Base-by-base conservation (phyloP, 2,113 vertebrate genomes). In the Fulmarus glacialis region DNA sequence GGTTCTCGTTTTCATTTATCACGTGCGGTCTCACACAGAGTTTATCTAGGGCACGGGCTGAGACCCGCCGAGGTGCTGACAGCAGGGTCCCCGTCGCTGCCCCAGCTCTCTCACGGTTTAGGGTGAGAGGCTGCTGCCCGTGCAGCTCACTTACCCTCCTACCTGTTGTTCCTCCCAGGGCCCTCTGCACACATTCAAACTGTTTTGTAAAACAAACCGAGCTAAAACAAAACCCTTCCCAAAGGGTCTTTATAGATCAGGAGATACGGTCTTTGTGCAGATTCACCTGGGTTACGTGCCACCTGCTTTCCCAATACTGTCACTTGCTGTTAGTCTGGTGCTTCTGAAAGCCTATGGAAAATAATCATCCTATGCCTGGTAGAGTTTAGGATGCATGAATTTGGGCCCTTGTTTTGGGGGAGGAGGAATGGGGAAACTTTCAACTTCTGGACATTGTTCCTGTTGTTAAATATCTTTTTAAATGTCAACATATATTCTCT, bases 61-160 rank as follows among this genome's bases (percentile, higher is more conserved):
- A 85, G 60, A 18, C 30, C 15, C 18, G 42, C n/a, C 0, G 0
- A 73, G 53, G 23, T 77, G 53, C 62, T 47, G 29, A 29, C 19
- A 40, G 60, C 38, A 82, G 11, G 50, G 29, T 19, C 56, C 23
- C 40, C 53, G 52, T 47, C 9, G 6, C 40, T 89, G 26, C 26
- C 52, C 10, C 20, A 43, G 12, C 36, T 27, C 52, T 62, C 32
- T 24, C 48, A 9, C 0, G 0, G 9, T 29, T 56, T 34, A 21
- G 2, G 2, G 3, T 32, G 50, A 40, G 22, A 60, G 4, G 48
- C 53, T 47, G 34, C 63, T 73, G 26, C 36, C 11, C 4, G 18
- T 18, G 14, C 43, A 73, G 12, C 20, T 60, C 4, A 0, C 29
- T 26, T 47, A 9, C 45, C n/a, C 15, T 63, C 34, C 2, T 2